Evolutionary conservation across 2,797 vertebrate species (phyloP), one percentile per base, ranked within the genome.

Genomic region (Bradypus variegatus): DNA sequence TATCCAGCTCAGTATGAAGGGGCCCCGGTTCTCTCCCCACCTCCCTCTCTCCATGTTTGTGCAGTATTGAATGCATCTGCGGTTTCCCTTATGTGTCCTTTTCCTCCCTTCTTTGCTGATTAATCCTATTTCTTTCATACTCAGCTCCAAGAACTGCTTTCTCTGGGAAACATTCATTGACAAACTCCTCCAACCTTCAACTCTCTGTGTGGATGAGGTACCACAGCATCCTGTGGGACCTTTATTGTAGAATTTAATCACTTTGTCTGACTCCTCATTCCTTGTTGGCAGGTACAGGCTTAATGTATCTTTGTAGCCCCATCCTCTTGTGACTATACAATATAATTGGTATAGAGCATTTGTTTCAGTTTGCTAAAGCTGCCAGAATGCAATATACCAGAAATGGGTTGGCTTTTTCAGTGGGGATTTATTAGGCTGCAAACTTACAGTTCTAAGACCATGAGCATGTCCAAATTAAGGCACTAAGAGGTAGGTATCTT

Each of bases 1-100:
- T 6, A 7, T 6, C 48, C 14, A 60, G n/a, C 41, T 58, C 53
- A 64, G 36, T 1, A 0, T 0, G 29, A 13, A 36, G 69, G 41
- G 31, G 53, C 50, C n/a, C 67, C 25, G 6, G 6, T 41, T 50
- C 4, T 53, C 15, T 50, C 65, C 62, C 12, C 2, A 33, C 13
- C 11, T 18, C n/a, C 18, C 36, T 31, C 5, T 36, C 21, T 72
- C 31, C 15, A 10, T 4, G 19, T 13, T 45, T 8, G 21, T 58
- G 21, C 62, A 19, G 58, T 53, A 67, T 9, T 38, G 80, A 45
- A 23, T 27, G 12, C 36, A 55, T 36, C 31, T 41, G 60, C 15
- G 48, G 41, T 5, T 12, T 76, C 50, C 41, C 80, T 67, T 31
- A 4, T 2, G 23, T 58, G 58, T 58, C 16, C 41, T 5, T 21